Conservation (phyloP, 1,140 invertebrate species). For the Drosophila yakuba region DNA sequence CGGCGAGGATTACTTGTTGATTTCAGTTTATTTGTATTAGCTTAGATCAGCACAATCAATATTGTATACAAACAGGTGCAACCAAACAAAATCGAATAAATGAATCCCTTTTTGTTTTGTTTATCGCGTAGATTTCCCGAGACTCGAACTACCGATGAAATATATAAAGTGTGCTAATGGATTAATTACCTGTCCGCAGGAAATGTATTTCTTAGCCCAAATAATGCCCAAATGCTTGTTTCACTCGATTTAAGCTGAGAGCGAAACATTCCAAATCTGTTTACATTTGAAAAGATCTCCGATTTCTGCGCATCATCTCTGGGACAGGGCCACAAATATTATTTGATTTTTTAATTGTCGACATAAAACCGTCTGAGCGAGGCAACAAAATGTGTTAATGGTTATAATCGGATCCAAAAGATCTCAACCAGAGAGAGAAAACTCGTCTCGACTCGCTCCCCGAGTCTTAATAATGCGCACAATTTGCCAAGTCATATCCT, state of each 20-base stretch:
- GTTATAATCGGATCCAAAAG: slow-evolving; percentile 79
- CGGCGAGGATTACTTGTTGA: slow-evolving; percentile 19
- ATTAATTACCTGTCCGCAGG: slow-evolving; percentile 68
- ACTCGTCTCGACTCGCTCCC: slow-evolving; percentile 21
- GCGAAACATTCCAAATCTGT: slow-evolving; percentile 36
- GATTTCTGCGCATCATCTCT: slow-evolving; percentile 29
- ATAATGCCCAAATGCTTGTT: slow-evolving; percentile 15
- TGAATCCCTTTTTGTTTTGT: slow-evolving; percentile 24
- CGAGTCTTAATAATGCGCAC: slow-evolving; percentile 66
- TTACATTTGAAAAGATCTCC: slow-evolving; percentile 52
- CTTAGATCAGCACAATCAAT: slow-evolving; percentile 13
- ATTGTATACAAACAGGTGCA: slow-evolving; percentile 30
- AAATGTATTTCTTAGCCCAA: slow-evolving; percentile 45
- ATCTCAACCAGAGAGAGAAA: slow-evolving; percentile 37
- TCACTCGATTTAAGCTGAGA: slow-evolving; percentile 34
- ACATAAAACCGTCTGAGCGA: slow-evolving; percentile 39
- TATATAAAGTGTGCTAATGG: slow-evolving; percentile 58
- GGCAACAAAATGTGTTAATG: slow-evolving; percentile 79
- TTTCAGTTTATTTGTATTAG: slow-evolving; percentile 33
- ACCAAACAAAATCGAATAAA: slow-evolving; percentile 1
- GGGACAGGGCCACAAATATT: slow-evolving; percentile 44
- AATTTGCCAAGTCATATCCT: slow-evolving; percentile 83
- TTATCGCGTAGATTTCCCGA: slow-evolving; percentile 21
- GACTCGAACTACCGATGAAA: slow-evolving; percentile 33
- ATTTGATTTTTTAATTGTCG: slow-evolving; percentile 80